phyloP scores from a whole-genome alignment of 2,888 invertebrate genomes.

The Lordiphosa andalusiaca region DNA sequence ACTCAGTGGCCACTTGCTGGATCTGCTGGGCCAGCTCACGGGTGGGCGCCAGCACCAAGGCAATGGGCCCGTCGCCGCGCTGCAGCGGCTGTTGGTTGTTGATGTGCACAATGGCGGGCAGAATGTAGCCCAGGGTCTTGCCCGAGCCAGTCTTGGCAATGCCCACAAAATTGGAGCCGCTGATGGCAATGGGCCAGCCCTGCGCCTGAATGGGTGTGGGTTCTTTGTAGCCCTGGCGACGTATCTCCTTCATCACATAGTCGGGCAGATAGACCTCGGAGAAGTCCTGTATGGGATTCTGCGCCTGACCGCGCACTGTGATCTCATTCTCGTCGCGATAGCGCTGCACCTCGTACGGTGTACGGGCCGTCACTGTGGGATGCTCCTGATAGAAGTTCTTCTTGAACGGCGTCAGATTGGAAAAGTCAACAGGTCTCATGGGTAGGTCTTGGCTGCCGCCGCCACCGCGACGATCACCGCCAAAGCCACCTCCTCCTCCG shows the following conservation, averaged over 20 bases:
- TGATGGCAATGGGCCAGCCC: conserved; percentile 93
- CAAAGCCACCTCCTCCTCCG: conserved; percentile 88
- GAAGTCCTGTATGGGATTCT: conserved; percentile 89
- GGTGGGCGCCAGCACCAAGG: conserved; percentile 89
- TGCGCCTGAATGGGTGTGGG: conserved; percentile 93
- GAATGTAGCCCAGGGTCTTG: conserved; percentile 89
- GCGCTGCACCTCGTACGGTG: conserved; percentile 86
- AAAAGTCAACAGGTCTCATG: conserved; percentile 86
- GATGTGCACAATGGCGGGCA: conserved; percentile 93
- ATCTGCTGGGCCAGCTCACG: conserved; percentile 91
- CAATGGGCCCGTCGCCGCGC: conserved; percentile 92
- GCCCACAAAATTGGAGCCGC: conserved; percentile 91
- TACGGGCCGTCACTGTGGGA: conserved; percentile 83
- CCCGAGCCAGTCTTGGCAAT: conserved; percentile 93
- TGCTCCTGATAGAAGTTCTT: conserved; percentile 92
- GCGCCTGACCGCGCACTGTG: conserved; percentile 87
- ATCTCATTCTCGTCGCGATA: conserved; percentile 87
- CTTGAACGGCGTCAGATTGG: conserved; percentile 86
- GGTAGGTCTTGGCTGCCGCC: conserved; percentile 90
- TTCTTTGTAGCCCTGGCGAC: conserved; percentile 85
- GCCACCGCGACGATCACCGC: conserved; percentile 83
- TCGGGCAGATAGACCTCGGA: conserved; percentile 90
- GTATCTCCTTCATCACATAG: conserved; percentile 85
- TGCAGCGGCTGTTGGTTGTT: conserved; percentile 88
- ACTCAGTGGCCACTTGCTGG: conserved; percentile 90